Evolutionary conservation across 2,113 vertebrate genomes (phyloP).

Genomic region (Eurypyga helias): DNA sequence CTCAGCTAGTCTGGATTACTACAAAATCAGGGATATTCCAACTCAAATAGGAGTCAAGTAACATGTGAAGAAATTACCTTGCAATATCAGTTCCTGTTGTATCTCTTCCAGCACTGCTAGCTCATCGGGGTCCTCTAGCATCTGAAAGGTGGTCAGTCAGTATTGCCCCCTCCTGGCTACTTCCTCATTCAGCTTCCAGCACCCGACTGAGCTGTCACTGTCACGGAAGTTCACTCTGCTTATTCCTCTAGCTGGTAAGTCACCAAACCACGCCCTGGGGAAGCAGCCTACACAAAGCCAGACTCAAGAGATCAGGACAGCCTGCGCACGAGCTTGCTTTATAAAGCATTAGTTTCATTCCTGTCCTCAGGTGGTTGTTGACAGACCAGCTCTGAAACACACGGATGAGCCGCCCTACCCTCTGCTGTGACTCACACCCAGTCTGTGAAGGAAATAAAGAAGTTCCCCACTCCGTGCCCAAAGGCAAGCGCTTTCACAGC

Average conservation of each 20-base stretch:
- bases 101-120: constrained; percentile 88
- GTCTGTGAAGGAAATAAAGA: neutral
- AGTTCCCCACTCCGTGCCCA: neutral
- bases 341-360: neutral
- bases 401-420: neutral
- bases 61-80: constrained; percentile 72
- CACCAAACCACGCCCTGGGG: rapidly evolving
- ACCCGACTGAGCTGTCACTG: neutral
- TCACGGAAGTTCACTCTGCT: neutral
- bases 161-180: neutral
- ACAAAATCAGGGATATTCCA: neutral
- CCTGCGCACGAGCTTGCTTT: neutral
- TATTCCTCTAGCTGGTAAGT: neutral
- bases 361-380: neutral
- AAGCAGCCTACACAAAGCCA: neutral
- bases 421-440: rapidly evolving
- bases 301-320: rapidly evolving
- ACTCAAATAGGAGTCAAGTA: neutral
- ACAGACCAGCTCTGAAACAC: neutral
- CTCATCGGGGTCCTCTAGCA: constrained; percentile 78
- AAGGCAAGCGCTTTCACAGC: neutral
- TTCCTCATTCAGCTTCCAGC: neutral
- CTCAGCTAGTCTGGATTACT: neutral
- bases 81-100: constrained; percentile 85
- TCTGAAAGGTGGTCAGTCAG: neutral